These are phyloP conservation scores for Apaloderma vittatum DNA, from an alignment of 2,113 vertebrate genomes.

Conservation along the genomic window DNA sequence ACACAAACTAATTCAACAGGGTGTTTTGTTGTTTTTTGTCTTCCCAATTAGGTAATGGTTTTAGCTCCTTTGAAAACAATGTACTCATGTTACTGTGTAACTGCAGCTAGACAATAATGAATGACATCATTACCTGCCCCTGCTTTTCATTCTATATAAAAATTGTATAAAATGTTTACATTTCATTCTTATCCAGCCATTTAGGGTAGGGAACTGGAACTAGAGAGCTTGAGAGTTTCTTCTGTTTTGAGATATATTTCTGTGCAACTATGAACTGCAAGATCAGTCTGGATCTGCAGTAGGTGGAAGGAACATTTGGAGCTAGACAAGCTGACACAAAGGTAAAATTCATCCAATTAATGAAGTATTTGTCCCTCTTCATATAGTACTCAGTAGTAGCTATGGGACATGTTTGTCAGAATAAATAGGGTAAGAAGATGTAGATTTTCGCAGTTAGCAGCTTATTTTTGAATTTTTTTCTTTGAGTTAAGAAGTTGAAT, in stretches of 20 bases:
- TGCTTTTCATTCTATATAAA: not conserved
- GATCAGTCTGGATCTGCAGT: not conserved
- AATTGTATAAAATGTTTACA: not conserved
- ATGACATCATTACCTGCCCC: not conserved
- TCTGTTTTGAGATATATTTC: not conserved
- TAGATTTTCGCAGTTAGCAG: not conserved
- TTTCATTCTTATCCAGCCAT: not conserved
- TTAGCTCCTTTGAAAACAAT: not conserved
- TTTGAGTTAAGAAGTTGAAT: not conserved
- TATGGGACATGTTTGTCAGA: not conserved
- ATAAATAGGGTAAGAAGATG: not conserved
- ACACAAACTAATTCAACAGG: not conserved
- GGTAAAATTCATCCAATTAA: not conserved
- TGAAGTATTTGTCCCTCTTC: not conserved
- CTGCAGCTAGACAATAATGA: not conserved
- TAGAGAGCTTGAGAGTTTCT: constrained; percentile 21
- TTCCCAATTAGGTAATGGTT: fast-evolving
- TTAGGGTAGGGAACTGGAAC: not conserved
- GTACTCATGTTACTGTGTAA: not conserved
- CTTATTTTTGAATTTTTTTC: not conserved
- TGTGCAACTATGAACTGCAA: not conserved
- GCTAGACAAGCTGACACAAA: constrained; percentile 9
- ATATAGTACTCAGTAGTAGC: not conserved
- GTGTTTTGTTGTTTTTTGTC: not conserved
- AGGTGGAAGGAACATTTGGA: not conserved